Base-by-base conservation (phyloP, 2,797 vertebrate genomes). In the Mus minutoides region DNA sequence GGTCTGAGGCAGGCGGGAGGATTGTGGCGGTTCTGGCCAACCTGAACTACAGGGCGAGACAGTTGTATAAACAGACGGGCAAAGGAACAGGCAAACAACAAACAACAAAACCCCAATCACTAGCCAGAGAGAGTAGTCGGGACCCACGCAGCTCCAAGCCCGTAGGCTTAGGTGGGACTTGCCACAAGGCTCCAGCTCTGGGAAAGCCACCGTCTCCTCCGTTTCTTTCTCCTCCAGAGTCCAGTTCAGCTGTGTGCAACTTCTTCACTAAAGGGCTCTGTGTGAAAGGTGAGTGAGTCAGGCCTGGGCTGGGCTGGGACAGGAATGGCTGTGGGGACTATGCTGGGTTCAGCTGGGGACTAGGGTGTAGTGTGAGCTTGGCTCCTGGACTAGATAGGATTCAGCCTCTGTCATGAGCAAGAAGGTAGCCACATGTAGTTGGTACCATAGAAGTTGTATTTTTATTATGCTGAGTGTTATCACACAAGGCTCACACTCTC, bases 191-290 rank as follows among this genome's bases (percentile, higher is more conserved):
- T 14, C 60, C 40, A 31, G 34, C 37, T 40, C 40, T 34, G 67
- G 16, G 52, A 40, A 76, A 49, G 9, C 34, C 34, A 1, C 8
- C 26, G 4, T 79, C 43, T 71, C 40, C 37, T 31, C 31, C 1
- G 43, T 85, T 14, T 58, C 43, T 37, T 46, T 16, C 31, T 6
- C 4, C n/a, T 6, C 6, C 86, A 97, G 98, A 97, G 91, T 97
- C 84, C 0, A 83, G 84, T 31, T 95, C 54, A 0, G 97, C 95
- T 0, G 62, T 96, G 79, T 97, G 97, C 0, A 78, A 77, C 52
- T 83, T 97, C 93, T 98, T 97, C 40, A 2, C 88, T 11, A 24
- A 26, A 90, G 97, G 97, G n/a, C 69, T 97, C 24, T 97, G 96
- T 64, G 86, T 71, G 24, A 98, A 97, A 96, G 97, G 95, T 96